These are phyloP conservation scores for Scyliorhinus canicula DNA, from an alignment of 2,797 vertebrate species.

Conservation along the genomic window DNA sequence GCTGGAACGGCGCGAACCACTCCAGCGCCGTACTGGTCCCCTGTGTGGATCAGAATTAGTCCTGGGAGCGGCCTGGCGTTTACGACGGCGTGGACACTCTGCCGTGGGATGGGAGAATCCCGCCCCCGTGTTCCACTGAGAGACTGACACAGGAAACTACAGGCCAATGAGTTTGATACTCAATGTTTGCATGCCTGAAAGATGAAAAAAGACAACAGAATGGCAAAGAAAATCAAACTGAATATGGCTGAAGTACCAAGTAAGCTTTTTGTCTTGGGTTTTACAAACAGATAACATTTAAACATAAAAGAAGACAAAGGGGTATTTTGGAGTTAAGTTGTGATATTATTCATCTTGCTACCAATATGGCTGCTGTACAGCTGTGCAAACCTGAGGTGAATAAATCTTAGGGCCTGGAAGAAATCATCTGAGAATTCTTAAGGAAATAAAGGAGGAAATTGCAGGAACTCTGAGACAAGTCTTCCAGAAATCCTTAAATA, in stretches of 20 bases:
- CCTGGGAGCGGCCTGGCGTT: too few relatives aligned
- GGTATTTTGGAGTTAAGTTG: not conserved
- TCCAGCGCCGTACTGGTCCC: too few relatives aligned
- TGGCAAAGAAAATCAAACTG: not conserved
- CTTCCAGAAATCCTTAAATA: slow-evolving; percentile 17
- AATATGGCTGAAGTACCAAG: not conserved
- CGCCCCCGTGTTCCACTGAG: not conserved
- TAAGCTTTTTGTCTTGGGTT: not conserved
- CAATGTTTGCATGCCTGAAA: not conserved
- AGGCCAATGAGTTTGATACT: not conserved
- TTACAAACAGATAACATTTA: not conserved
- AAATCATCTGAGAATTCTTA: not conserved
- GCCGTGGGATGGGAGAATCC: too few relatives aligned
- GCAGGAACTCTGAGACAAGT: not conserved
- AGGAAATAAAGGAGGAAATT: not conserved
- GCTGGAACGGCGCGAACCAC: too few relatives aligned
- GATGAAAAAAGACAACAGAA: not conserved
- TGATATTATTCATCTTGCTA: not conserved
- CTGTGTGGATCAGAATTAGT: too few relatives aligned
- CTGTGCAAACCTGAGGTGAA: not conserved
- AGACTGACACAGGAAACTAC: not conserved
- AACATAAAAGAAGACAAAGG: not conserved
- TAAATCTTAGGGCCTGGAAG: not conserved
- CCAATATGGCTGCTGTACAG: not conserved
- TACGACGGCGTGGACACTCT: too few relatives aligned